These are phyloP conservation scores for Halichoeres trimaculatus DNA, from an alignment of 2,113 vertebrate genomes.

Conservation along the genomic window DNA sequence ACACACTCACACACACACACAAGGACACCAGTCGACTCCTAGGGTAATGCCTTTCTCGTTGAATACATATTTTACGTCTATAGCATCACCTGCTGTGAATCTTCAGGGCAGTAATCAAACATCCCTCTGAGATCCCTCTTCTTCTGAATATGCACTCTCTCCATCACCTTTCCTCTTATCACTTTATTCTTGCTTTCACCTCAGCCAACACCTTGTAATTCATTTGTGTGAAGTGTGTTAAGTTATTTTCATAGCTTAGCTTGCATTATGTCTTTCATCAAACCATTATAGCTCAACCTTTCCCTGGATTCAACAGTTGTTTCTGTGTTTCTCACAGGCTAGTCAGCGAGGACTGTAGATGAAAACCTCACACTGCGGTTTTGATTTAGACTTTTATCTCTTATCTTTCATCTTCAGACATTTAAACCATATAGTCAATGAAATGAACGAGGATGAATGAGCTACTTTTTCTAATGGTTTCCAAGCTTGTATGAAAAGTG, in stretches of 20 bases:
- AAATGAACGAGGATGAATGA: slow-evolving; percentile 1
- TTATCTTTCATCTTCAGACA: neutral
- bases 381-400: slow-evolving; percentile 10
- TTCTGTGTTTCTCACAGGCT: neutral
- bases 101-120: slow-evolving; percentile 22
- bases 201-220: slow-evolving; percentile 1
- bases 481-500: too few species aligned
- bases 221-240: neutral
- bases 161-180: neutral
- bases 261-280: slow-evolving; percentile 10
- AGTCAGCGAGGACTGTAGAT: neutral
- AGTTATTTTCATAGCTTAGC: neutral
- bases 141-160: neutral
- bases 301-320: slow-evolving; percentile 5
- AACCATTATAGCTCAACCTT: neutral
- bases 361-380: neutral
- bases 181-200: neutral
- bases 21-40: slow-evolving; percentile 38
- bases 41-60: slow-evolving; percentile 62
- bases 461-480: neutral
- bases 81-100: neutral
- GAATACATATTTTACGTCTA: slow-evolving; percentile 17
- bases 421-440: slow-evolving; percentile 20
- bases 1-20: slow-evolving; percentile 12
- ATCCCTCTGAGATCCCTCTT: neutral